These are phyloP conservation scores for Ceyx melanurus DNA, from an alignment of 2,113 vertebrate genomes.

Conservation along the genomic window DNA sequence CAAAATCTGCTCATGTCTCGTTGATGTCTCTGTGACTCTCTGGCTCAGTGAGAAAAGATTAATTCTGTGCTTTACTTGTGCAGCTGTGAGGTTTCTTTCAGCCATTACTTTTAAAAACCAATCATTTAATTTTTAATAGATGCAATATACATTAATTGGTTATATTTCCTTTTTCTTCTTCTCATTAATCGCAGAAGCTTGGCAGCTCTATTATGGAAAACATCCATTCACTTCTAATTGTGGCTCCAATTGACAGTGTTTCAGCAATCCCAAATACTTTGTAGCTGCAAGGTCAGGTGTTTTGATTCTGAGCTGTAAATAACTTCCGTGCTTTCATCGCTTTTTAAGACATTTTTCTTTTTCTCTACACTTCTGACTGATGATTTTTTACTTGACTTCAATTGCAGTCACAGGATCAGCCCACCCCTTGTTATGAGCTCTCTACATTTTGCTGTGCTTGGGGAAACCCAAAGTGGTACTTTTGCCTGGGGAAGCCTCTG, in stretches of 20 bases:
- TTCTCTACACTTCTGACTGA: background rate
- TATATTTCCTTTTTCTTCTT: background rate
- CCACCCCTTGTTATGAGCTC: background rate
- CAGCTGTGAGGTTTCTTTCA: background rate
- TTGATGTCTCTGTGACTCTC: background rate
- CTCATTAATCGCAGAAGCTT: background rate
- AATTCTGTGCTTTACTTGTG: background rate
- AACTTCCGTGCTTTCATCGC: background rate
- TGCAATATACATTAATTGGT: background rate
- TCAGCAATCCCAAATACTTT: background rate
- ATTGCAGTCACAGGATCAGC: background rate
- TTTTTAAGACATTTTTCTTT: slow-evolving; percentile 7
- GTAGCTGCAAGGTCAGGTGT: background rate
- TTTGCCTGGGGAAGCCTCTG: background rate
- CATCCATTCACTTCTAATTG: background rate
- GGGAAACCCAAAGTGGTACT: background rate
- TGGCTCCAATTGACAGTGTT: background rate
- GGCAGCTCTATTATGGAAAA: background rate
- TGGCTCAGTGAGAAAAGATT: slow-evolving; percentile 10
- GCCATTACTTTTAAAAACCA: background rate
- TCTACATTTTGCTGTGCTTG: background rate
- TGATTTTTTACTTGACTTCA: background rate
- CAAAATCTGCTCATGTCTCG: background rate
- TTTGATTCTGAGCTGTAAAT: background rate
- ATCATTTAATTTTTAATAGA: background rate